A percentile compares a stretch with the other conserved stretches of the same genome.
phyloP scores from a whole-genome alignment of 2,113 vertebrate species.

The Tachysurus vachellii region DNA sequence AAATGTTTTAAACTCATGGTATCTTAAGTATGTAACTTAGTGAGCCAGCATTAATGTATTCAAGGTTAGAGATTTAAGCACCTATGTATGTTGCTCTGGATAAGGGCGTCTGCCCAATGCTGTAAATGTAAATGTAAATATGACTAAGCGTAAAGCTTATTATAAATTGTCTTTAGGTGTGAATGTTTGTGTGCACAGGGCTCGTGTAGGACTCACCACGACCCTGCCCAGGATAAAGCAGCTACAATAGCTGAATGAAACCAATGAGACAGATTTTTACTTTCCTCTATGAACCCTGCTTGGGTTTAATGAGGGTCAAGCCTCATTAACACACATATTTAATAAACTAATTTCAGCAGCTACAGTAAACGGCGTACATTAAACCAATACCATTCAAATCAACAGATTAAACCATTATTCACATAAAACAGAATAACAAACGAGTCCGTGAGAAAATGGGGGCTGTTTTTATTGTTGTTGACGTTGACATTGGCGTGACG shows the following conservation, averaged over 20 bases:
- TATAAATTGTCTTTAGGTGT: background rate
- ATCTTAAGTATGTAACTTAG: too few relatives aligned
- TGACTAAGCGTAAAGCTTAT: background rate
- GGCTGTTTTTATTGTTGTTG: constrained; percentile 37
- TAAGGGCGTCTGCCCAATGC: too few relatives aligned
- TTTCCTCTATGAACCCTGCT: background rate
- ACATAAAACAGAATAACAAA: background rate
- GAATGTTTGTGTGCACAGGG: background rate
- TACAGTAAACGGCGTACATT: background rate
- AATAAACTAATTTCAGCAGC: background rate
- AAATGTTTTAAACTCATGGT: too few relatives aligned
- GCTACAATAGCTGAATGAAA: too few relatives aligned
- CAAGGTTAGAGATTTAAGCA: too few relatives aligned
- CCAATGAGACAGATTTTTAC: background rate
- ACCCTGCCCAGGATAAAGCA: background rate
- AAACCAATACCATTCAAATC: background rate
- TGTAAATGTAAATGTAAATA: too few relatives aligned
- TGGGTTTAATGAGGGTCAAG: background rate
- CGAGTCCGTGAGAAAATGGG: background rate
- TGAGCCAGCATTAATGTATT: too few relatives aligned
- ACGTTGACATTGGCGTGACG: constrained; percentile 50
- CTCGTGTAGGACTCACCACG: background rate
- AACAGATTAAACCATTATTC: background rate
- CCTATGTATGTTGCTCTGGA: too few relatives aligned
- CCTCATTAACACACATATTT: background rate